Evolutionary conservation across 1,140 invertebrate species (phyloP).

Genomic region (Lordiphosa collinella): DNA sequence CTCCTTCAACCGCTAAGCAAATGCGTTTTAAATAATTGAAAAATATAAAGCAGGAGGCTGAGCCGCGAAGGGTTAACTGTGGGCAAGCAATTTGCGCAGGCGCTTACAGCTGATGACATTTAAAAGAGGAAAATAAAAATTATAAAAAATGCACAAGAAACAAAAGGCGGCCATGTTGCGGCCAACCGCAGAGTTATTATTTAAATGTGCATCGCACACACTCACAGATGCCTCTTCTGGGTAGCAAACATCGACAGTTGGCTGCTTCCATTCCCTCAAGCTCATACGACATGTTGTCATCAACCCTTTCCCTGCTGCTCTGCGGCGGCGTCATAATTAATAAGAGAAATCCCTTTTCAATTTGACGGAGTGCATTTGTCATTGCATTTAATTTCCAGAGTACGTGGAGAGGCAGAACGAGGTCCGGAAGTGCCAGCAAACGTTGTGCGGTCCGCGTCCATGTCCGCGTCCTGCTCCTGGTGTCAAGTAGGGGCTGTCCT

Average conservation of each 20-base stretch:
- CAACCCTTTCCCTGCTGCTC: constrained; percentile 22
- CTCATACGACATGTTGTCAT: constrained; percentile 28
- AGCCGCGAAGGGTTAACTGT: constrained; percentile 43
- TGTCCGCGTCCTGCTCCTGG: constrained; percentile 41
- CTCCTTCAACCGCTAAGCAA: constrained; percentile 9
- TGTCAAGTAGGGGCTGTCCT: constrained; percentile 74
- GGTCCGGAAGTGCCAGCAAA: constrained; percentile 55
- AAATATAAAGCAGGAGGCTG: constrained; percentile 14
- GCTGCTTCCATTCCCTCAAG: constrained; percentile 20
- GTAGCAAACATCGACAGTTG: constrained; percentile 72
- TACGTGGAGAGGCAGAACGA: constrained; percentile 29
- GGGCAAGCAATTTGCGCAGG: constrained; percentile 67
- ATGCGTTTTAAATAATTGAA: constrained; percentile 53
- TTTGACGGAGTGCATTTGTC: constrained; percentile 79
- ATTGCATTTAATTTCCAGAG: constrained; percentile 79
- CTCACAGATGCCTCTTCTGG: constrained; percentile 21
- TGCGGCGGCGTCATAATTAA: constrained; percentile 78
- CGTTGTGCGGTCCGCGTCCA: constrained; percentile 31
- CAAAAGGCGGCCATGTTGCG: constrained; percentile 73
- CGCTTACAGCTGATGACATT: constrained; percentile 62
- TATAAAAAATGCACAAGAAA: constrained; percentile 43
- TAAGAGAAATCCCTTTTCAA: constrained; percentile 79
- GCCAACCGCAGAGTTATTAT: constrained; percentile 76
- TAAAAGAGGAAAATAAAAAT: constrained; percentile 27
- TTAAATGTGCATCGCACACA: constrained; percentile 65